These are phyloP conservation scores for Cheiracanthium punctorium DNA, from an alignment of 2,888 invertebrate genomes.

Conservation along the genomic window DNA sequence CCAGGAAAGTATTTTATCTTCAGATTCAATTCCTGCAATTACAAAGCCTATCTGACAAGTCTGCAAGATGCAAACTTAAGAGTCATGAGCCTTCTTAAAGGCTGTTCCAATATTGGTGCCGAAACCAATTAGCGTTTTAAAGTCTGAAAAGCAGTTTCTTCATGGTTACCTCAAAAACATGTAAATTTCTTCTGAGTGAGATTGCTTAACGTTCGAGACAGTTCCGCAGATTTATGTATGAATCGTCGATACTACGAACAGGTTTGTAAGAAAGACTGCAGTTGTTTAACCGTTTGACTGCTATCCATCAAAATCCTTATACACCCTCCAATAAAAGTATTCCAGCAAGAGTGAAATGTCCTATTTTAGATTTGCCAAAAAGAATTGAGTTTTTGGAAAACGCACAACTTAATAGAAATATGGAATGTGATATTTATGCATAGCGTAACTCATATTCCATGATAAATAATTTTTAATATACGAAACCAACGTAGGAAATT, in stretches of 20 bases:
- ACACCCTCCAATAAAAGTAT: no score
- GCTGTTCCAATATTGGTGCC: not conserved
- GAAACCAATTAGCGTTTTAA: not conserved
- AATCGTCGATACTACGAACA: conserved; percentile 7
- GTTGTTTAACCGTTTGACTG: no score
- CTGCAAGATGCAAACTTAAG: not conserved
- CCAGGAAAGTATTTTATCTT: conserved; percentile 9
- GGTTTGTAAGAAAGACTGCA: conserved; percentile 18
- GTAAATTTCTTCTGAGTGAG: not conserved
- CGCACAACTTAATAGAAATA: no score
- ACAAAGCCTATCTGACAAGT: conserved; percentile 19
- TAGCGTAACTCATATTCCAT: no score
- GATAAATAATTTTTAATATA: no score
- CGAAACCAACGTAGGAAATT: no score
- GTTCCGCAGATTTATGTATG: not conserved
- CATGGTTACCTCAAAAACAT: not conserved
- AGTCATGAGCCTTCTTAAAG: conserved; percentile 4
- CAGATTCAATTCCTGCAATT: conserved; percentile 9
- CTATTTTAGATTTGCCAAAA: no score
- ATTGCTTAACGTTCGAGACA: no score
- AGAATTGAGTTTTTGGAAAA: no score
- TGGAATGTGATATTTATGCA: no score
- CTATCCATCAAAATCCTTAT: no score
- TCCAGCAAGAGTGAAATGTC: no score
- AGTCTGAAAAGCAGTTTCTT: not conserved